Base-by-base conservation (phyloP, 1,140 invertebrate species). In the Drosophila equinoxialis region DNA sequence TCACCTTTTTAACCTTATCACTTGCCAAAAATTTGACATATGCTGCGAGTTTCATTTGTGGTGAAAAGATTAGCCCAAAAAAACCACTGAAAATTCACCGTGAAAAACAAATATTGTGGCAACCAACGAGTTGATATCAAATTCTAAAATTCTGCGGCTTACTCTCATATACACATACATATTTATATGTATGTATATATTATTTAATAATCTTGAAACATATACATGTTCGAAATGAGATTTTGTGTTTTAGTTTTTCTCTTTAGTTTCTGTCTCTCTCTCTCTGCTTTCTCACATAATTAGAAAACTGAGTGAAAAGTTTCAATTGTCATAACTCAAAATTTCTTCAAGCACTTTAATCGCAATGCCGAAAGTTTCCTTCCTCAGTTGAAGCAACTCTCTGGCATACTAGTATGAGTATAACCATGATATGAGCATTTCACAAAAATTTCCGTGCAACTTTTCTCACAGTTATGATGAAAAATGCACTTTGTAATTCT, bases 401-500 rank as follows among this genome's bases (percentile, higher is more conserved):
- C 30, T 30, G 30, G 14, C 14, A 39, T 17, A 17, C 42, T 45
- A 6, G 30, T 30, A 30, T 10, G 23, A 45, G 20, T 33, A 51
- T 42, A 64, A 62, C 54, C 74, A 70, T 76, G 74, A 76, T 77
- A 77, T 77, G 74, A 65, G 74, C 69, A 57, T 76, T 67, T 65
- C 73, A 70, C 66, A 70, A 60, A 75, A 75, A 75, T 75, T 74
- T 65, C 74, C 74, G 73, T 62, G 71, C 73, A 75, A 74, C 64
- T 76, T 64, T 75, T 71, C 77, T 60, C 59, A 41, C 61, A 57
- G 65, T 17, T 65, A 82, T 74, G 79, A 87, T 87, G 76, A 87
- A 83, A 86, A 86, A 86, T 86, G 83, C 82, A 86, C 82, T 86
- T 83, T 87, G 83, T 83, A 87, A 86, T 86, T 82, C 79, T 86